These are phyloP conservation scores for Diloba caeruleocephala DNA, from an alignment of 2,888 invertebrate genomes.

Conservation along the genomic window DNA sequence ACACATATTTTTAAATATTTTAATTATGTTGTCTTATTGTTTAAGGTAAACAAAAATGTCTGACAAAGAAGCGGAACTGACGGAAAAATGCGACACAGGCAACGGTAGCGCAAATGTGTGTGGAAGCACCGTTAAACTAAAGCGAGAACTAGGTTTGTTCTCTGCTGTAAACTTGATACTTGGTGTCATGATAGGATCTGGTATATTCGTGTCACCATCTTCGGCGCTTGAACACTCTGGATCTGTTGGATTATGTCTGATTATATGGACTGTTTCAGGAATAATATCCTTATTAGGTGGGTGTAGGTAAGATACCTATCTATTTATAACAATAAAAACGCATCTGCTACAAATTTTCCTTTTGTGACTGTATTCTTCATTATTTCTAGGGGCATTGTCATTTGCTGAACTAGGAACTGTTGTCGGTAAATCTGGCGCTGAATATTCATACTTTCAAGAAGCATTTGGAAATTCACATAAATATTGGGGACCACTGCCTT, in stretches of 20 bases:
- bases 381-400: constrained; percentile 91
- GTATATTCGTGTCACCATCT: constrained; percentile 95
- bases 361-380: background rate
- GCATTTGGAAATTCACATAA: constrained; percentile 91
- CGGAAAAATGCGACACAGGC: constrained; percentile 60
- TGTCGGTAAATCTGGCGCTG: constrained; percentile 94
- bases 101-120: constrained; percentile 58
- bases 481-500: constrained; percentile 92
- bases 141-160: constrained; percentile 93
- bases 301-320: constrained; percentile 79
- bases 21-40: constrained; percentile 51
- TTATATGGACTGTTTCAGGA: constrained; percentile 94
- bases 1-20: too few species aligned
- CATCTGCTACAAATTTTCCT: background rate
- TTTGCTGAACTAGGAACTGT: constrained; percentile 95
- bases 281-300: constrained; percentile 93
- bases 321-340: constrained; percentile 2
- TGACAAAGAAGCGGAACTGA: constrained; percentile 60
- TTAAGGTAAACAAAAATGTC: constrained; percentile 67
- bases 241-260: constrained; percentile 93
- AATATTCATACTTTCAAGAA: constrained; percentile 94
- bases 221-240: constrained; percentile 93
- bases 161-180: constrained; percentile 95
- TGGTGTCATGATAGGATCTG: constrained; percentile 97
- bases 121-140: constrained; percentile 89